Percentiles rank a stretch among this genome's conserved stretches.
Evolutionary conservation across 1,140 invertebrate species (phyloP).

Genomic region (silkworm (Bombyx mori)): DNA sequence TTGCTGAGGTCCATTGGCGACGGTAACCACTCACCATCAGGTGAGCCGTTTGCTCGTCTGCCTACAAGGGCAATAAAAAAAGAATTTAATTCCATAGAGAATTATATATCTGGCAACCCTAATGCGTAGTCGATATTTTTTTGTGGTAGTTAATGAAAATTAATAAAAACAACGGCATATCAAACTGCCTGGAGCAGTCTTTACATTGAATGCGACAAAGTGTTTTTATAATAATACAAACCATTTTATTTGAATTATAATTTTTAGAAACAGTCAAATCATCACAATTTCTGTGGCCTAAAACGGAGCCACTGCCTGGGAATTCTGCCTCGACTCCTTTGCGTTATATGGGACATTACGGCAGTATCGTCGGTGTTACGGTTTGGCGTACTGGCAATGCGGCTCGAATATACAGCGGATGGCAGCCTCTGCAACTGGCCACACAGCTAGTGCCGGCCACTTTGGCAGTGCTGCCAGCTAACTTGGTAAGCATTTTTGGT

Average conservation of each 20-base stretch:
- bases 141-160: no score
- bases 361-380: constrained; percentile 80
- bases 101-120: no score
- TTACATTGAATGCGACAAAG: no score
- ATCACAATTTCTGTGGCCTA: constrained; percentile 79
- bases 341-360: constrained; percentile 78
- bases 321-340: constrained; percentile 72
- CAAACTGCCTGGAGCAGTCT: no score
- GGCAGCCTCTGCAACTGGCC: constrained; percentile 83
- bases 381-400: constrained; percentile 73
- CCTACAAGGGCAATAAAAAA: no score
- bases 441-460: constrained; percentile 90
- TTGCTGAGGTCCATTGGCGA: no score
- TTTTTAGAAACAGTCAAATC: constrained; percentile 80
- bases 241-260: neutral
- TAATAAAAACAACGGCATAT: no score
- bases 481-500: constrained; percentile 30
- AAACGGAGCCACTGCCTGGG: constrained; percentile 41
- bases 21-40: no score
- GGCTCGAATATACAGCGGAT: constrained; percentile 76
- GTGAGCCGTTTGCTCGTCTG: no score
- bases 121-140: no score
- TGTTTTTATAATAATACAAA: no score
- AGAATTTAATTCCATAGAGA: no score
- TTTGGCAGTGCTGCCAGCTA: constrained; percentile 73